Percentiles rank a stretch among this genome's conserved stretches.
Conservation (phyloP, 2,888 invertebrate species). For the Malthinus seriepunctatus region DNA sequence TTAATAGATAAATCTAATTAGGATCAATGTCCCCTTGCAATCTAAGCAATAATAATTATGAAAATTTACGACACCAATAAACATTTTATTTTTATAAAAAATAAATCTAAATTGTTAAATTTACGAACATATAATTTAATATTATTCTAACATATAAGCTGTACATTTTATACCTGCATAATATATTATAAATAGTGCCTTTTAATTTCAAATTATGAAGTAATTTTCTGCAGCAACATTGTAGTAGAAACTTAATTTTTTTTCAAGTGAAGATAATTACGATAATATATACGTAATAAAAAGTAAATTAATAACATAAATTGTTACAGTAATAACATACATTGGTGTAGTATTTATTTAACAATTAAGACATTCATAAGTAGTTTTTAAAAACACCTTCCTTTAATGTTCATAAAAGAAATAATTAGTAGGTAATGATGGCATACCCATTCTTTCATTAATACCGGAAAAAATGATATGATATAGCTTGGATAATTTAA, state of each 20-base stretch:
- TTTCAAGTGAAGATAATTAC: background rate
- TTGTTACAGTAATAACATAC: slow-evolving; percentile 17
- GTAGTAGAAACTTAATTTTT: background rate
- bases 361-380: slow-evolving; percentile 36
- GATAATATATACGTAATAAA: slow-evolving; percentile 26
- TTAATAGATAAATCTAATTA: too few species aligned
- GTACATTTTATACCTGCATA: too few species aligned
- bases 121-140: too few species aligned
- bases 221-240: too few species aligned
- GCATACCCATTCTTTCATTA: slow-evolving; percentile 26
- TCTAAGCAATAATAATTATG: too few species aligned
- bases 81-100: too few species aligned
- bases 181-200: too few species aligned
- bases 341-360: slow-evolving; percentile 34
- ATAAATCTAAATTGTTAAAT: too few species aligned
- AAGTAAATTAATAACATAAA: slow-evolving; percentile 22
- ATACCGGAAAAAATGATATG: slow-evolving; percentile 32
- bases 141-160: too few species aligned
- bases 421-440: slow-evolving; percentile 33
- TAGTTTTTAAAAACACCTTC: slow-evolving; percentile 35
- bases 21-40: too few species aligned
- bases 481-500: slow-evolving; percentile 32
- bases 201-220: too few species aligned
- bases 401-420: slow-evolving; percentile 26
- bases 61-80: too few species aligned